Evolutionary conservation across 2,113 vertebrate genomes (phyloP).

Genomic region (Epinephelus moara): DNA sequence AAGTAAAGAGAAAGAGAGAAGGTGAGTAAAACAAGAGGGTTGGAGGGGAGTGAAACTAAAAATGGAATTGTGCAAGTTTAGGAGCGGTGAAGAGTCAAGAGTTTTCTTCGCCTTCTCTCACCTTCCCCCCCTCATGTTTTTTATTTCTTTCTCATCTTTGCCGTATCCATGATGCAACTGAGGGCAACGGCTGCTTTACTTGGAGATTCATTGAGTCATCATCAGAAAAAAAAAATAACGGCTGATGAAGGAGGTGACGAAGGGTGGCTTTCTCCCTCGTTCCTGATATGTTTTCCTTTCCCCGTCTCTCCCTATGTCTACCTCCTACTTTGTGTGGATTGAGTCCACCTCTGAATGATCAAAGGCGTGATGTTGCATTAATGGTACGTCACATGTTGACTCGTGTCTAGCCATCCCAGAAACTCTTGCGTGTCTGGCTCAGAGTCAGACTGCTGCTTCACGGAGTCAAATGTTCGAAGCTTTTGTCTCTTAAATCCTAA

Average conservation of each 20-base stretch:
- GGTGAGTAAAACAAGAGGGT: constrained; percentile 35
- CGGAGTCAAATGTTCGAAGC: constrained; percentile 62
- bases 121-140: constrained; percentile 40
- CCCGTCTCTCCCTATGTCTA: constrained; percentile 6
- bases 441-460: constrained; percentile 44
- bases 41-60: constrained; percentile 19
- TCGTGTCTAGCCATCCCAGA: constrained; percentile 45
- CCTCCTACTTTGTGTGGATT: constrained; percentile 34
- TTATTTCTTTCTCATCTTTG: constrained; percentile 64
- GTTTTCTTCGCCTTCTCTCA: constrained; percentile 47
- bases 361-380: constrained; percentile 65
- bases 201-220: constrained; percentile 66
- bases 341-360: constrained; percentile 56
- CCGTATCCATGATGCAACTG: constrained; percentile 78
- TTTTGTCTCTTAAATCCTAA: constrained; percentile 64
- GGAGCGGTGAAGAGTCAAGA: constrained; percentile 22
- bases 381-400: constrained; percentile 39
- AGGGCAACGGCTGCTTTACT: constrained; percentile 72
- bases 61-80: constrained; percentile 38
- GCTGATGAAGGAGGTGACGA: constrained; percentile 58
- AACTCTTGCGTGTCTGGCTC: constrained; percentile 52
- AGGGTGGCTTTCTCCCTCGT: constrained; percentile 19
- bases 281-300: constrained; percentile 4
- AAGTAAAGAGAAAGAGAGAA: constrained; percentile 9
- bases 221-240: constrained; percentile 31